Percentiles rank a stretch among this genome's conserved stretches.
phyloP scores from a whole-genome alignment of 2,797 vertebrate species.

The Jordanella pulchra region DNA sequence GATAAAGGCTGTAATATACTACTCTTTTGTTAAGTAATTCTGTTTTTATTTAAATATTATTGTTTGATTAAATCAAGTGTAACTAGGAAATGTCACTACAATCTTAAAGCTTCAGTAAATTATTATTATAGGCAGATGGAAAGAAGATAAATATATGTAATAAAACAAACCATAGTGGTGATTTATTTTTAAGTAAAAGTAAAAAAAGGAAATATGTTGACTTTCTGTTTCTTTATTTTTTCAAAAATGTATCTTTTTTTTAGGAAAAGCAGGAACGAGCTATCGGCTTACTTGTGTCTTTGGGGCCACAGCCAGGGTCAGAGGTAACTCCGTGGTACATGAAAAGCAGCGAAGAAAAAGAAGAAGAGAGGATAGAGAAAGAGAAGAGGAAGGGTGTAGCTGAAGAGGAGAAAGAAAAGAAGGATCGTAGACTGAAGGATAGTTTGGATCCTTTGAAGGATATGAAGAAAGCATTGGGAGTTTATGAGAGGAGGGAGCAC shows the following conservation, averaged over 20 bases:
- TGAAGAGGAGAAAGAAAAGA: conserved; percentile 80
- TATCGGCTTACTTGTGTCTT: conserved; percentile 87
- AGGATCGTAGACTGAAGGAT: conserved; percentile 83
- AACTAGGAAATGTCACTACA: neutral
- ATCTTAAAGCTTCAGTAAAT: neutral
- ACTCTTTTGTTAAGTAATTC: neutral
- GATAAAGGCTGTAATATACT: neutral
- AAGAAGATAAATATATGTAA: neutral
- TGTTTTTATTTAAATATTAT: neutral
- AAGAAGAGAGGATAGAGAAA: conserved; percentile 50
- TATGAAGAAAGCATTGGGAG: conserved; percentile 81
- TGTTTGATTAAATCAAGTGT: neutral
- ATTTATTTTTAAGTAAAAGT: neutral
- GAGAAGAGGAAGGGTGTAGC: conserved; percentile 60
- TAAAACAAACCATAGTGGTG: neutral
- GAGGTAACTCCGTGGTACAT: conserved; percentile 90
- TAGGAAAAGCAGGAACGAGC: conserved; percentile 89
- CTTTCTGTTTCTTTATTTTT: neutral
- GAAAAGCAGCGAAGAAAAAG: conserved; percentile 67
- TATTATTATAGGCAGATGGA: neutral
- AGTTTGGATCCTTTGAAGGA: conserved; percentile 84
- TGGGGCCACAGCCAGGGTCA: conserved; percentile 84
- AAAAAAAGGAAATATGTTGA: neutral
- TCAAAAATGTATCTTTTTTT: neutral
- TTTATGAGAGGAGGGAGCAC: conserved; percentile 70